Conservation (phyloP, 2,113 vertebrate genomes). For the Psophia crepitans region DNA sequence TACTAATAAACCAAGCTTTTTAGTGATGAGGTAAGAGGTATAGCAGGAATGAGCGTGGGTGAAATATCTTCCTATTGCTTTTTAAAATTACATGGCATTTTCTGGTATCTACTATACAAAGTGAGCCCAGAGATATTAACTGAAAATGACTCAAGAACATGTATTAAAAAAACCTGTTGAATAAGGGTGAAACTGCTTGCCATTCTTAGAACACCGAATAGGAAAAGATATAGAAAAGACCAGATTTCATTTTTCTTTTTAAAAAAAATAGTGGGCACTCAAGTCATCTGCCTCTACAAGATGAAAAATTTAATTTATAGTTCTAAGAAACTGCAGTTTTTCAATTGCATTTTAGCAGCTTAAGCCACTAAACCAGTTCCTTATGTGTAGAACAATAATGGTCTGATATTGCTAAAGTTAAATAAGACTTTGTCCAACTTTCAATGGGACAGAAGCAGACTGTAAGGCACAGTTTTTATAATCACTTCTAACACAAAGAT, state of each 20-base stretch:
- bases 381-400: constrained; percentile 15
- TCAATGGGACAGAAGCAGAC: background rate
- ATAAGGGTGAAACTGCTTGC: background rate
- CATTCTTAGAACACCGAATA: background rate
- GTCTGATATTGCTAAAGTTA: background rate
- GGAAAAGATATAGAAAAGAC: background rate
- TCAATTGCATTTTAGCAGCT: background rate
- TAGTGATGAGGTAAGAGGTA: background rate
- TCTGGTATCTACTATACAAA: background rate
- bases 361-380: constrained; percentile 20
- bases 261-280: background rate
- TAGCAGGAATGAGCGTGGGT: background rate
- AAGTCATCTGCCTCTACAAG: background rate
- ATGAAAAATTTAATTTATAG: background rate
- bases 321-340: background rate
- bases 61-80: background rate
- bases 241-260: background rate
- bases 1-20: background rate
- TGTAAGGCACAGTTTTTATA: background rate
- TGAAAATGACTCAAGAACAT: background rate
- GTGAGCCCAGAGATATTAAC: background rate
- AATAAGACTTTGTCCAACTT: background rate
- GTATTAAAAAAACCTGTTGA: background rate
- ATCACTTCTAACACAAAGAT: background rate
- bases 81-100: background rate